Base-by-base conservation (phyloP, 1,140 invertebrate genomes). In the Neodiprion lecontei region DNA sequence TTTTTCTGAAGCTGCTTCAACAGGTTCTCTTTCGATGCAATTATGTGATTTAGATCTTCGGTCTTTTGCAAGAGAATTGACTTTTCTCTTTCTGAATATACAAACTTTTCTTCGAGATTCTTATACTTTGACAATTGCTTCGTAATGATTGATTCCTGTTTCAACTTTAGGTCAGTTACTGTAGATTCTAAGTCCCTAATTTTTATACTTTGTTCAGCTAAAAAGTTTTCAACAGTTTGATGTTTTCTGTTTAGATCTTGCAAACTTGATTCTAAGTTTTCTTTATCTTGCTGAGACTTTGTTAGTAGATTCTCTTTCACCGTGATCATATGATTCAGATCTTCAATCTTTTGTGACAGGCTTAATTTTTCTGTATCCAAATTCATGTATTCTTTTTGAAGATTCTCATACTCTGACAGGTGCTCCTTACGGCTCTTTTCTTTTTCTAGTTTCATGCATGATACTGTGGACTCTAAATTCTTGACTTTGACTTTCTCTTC, bases 101-200 rank as follows among this genome's bases (percentile, higher is more conserved):
- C 47, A 61, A 68, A 49, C 3, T 67, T 50, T 47, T 11, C 23
- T 12, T 69, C 67, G 23, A 74, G 48, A 61, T 69, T 53, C 12
- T 65, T 23, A 10, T 49, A 23, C 28, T 79, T 79, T 11, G 77
- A 77, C 28, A 79, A 23, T 9, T 80, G 50, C 76, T 78, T 9
- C 78, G 79, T 67, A 79, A 48, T 23, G 28, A 8, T 48, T 79
- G 77, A 40, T 78, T 78, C 47, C 21, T 75, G 10, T 49, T 14
- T 40, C 14, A 47, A 17, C n/a, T 61, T 61, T 17, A 61, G 11
- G 5, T 61, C 4, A 61, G 11, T 61, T 17, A 61, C n/a, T 17
- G 53, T 61, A 61, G 53, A 61, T 61, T 61, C 53, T 17, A 61
- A 17, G 4, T 61, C 53, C 53, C 9, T 61, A 14, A 61, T 9